These are phyloP conservation scores for Heliconius himera DNA, from an alignment of 1,140 invertebrate genomes.

Conservation along the genomic window DNA sequence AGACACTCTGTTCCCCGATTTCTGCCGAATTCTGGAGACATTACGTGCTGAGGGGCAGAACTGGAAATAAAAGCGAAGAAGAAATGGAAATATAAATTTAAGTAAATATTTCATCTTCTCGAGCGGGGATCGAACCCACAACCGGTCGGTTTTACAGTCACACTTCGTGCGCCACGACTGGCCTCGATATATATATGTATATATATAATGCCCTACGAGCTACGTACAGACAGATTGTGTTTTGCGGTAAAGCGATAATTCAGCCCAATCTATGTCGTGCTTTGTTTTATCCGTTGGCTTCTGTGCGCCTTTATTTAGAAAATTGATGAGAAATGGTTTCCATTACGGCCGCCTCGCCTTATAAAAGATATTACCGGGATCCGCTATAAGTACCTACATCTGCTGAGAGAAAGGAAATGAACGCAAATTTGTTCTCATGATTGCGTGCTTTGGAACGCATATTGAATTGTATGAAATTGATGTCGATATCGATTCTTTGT, in stretches of 20 bases:
- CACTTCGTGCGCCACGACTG: no score
- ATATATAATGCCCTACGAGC: constrained; percentile 1
- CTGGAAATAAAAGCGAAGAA: no score
- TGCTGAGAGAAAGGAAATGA: constrained; percentile 75
- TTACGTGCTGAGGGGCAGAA: no score
- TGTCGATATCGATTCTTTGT: constrained; percentile 73
- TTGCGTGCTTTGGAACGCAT: constrained; percentile 70
- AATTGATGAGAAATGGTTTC: constrained; percentile 81
- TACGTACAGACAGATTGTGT: constrained; percentile 66
- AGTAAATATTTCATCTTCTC: no score
- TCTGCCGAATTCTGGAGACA: no score
- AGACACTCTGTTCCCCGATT: no score
- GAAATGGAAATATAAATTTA: no score
- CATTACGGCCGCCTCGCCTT: constrained; percentile 70
- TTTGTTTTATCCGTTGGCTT: constrained; percentile 80
- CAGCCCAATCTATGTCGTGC: constrained; percentile 81
- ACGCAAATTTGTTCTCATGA: constrained; percentile 80
- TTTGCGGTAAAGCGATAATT: constrained; percentile 82
- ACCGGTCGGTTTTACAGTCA: no score
- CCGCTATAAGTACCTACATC: constrained; percentile 54
- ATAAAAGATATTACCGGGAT: constrained; percentile 74
- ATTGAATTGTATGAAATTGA: constrained; percentile 68
- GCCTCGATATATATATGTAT: no score
- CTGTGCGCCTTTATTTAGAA: constrained; percentile 81
- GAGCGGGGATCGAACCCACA: no score